Evolutionary conservation across 2,888 invertebrate genomes (phyloP), one percentile per base, ranked within the genome.

Genomic region (Cabera pusaria): DNA sequence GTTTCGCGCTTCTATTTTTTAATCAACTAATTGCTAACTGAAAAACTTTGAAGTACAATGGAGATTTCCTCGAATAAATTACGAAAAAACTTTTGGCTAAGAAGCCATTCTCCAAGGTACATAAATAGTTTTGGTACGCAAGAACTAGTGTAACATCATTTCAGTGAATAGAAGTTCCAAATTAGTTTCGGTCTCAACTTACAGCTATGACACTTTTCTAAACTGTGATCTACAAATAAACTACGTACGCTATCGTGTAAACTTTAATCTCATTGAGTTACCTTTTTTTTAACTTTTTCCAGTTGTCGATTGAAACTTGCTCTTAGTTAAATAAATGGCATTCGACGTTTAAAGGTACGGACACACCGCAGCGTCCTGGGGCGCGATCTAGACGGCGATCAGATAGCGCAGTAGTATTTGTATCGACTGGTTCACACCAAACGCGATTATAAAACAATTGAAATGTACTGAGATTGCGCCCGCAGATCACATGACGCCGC

Each of bases 21-120:
- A 78, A 81, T 83, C 76, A 81, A 79, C 77, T 79, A 78, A 77
- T 80, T 76, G 75, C 68, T 81, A 79, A 83, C 81, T 80, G 73
- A 71, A 75, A 81, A 82, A 82, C 70, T 84, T 84, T 65, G 44
- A 51, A 65, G 63, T 54, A 47, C 52, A 55, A 56, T 57, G 56
- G 61, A 59, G 66, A 71, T 60, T 68, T 65, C 56, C 50, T 59
- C 55, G 61, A 48, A 51, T 48, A 62, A 68, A 64, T 63, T 69
- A 59, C 54, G 52, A 59, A 63, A 71, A 69, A 74, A 73, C 60
- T 73, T 63, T 57, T 54, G 59, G 56, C 55, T 48, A 57, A 67
- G 72, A n/a, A 72, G 68, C 69, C 63, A 58, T 67, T 57, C 54
- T 51, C 48, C 43, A 7, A 36, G 37, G 40, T 49, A 38, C 43